These are phyloP conservation scores for Unio delphinus DNA, from an alignment of 2,888 invertebrate species.

Conservation along the genomic window DNA sequence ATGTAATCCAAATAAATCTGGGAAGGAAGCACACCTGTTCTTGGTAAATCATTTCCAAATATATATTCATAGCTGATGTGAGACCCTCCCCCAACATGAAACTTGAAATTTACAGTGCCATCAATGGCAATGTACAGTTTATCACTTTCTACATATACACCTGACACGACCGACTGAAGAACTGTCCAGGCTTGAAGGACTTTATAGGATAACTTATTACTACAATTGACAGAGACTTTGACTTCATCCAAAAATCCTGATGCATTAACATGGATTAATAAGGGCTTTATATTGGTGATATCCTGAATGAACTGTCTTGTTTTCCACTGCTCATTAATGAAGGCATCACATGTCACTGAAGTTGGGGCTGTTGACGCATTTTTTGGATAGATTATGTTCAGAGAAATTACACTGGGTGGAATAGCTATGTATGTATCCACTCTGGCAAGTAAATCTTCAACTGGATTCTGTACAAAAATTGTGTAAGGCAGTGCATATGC, in stretches of 20 bases:
- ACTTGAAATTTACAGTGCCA: constrained; percentile 21
- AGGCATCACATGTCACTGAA: constrained; percentile 21
- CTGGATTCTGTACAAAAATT: constrained; percentile 34
- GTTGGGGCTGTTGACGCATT: constrained; percentile 22
- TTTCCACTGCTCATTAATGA: constrained; percentile 9
- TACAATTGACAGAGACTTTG: constrained; percentile 34
- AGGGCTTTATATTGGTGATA: constrained; percentile 3
- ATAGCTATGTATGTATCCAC: constrained; percentile 24
- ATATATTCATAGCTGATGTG: constrained; percentile 30
- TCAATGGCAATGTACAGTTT: constrained; percentile 24
- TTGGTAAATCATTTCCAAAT: constrained; percentile 28
- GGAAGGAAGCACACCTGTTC: constrained; percentile 14
- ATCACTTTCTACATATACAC: constrained; percentile 17
- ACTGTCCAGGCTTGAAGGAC: constrained; percentile 26
- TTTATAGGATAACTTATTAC: constrained; percentile 36
- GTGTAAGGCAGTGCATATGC: constrained; percentile 4
- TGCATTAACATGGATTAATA: constrained; percentile 7
- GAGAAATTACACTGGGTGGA: constrained; percentile 23
- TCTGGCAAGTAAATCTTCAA: constrained; percentile 26
- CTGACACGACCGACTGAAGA: constrained; percentile 33
- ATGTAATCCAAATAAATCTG: constrained; percentile 16
- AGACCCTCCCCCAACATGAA: constrained; percentile 30
- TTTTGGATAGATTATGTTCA: constrained; percentile 18
- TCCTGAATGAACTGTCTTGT: constrained; percentile 5
- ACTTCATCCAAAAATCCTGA: constrained; percentile 22